Percentiles rank a stretch among this genome's conserved stretches.
Evolutionary conservation across 2,797 vertebrate genomes (phyloP).

Genomic region (Mormyrops boulengeri): DNA sequence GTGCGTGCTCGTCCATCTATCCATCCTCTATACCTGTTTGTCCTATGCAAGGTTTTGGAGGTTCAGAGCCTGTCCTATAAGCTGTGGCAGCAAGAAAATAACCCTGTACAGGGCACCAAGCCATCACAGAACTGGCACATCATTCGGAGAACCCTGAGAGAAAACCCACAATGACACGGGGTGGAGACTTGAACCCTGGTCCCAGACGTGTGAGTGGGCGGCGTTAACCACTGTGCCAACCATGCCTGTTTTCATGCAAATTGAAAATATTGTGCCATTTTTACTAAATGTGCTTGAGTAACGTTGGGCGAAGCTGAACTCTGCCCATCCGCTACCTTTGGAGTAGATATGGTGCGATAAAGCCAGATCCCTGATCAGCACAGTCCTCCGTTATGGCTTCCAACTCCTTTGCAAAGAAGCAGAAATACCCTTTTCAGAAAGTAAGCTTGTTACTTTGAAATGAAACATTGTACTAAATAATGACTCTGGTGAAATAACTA

Average conservation of each 20-base stretch:
- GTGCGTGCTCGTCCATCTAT: background rate
- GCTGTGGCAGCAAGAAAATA: background rate
- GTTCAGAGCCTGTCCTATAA: background rate
- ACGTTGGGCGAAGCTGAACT: background rate
- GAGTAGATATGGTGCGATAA: background rate
- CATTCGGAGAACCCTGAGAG: background rate
- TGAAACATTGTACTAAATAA: background rate
- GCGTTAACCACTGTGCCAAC: background rate
- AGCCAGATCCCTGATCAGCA: background rate
- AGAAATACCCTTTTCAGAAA: background rate
- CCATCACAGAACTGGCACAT: background rate
- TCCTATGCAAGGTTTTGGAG: background rate
- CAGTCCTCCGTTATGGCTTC: background rate
- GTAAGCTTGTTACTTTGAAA: conserved; percentile 9
- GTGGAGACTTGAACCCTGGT: background rate
- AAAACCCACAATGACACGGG: background rate
- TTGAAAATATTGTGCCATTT: background rate
- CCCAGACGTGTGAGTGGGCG: background rate
- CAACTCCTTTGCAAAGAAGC: background rate
- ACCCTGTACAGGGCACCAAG: background rate
- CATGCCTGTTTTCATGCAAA: background rate
- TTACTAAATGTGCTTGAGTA: background rate
- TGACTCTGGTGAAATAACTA: background rate
- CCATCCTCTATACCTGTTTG: background rate
- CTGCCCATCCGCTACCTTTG: background rate